A percentile compares a stretch with the other conserved stretches of the same genome.
Conservation (phyloP, 2,797 vertebrate genomes). For the Poecile montanus region DNA sequence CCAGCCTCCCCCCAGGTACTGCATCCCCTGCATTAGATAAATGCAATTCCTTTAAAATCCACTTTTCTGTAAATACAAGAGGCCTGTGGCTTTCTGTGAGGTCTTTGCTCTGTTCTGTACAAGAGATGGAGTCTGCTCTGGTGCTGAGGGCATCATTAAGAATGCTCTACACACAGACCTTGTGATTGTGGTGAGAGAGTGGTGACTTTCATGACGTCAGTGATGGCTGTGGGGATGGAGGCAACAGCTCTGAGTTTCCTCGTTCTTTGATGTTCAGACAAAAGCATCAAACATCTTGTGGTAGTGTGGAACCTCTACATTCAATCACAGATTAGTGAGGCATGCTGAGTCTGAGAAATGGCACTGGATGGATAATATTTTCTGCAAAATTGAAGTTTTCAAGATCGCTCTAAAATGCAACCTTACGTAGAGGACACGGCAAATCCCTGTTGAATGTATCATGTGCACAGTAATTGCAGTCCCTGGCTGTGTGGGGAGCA, state of each 20-base stretch:
- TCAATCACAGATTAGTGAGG: neutral
- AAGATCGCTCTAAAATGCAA: neutral
- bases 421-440: fast-evolving
- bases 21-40: neutral
- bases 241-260: neutral
- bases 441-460: neutral
- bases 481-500: neutral
- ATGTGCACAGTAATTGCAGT: neutral
- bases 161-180: neutral
- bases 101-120: neutral
- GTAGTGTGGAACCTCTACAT: neutral
- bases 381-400: neutral
- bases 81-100: neutral
- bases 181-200: neutral
- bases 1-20: neutral
- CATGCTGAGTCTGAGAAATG: neutral
- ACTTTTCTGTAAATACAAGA: neutral
- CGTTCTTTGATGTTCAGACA: neutral
- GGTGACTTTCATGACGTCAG: neutral
- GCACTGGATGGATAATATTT: neutral
- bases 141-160: neutral
- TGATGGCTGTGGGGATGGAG: neutral
- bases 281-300: neutral
- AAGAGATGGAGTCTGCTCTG: neutral
- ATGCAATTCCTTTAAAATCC: neutral